phyloP scores from a whole-genome alignment of 2,113 vertebrate genomes.

The Trinectes maculatus region DNA sequence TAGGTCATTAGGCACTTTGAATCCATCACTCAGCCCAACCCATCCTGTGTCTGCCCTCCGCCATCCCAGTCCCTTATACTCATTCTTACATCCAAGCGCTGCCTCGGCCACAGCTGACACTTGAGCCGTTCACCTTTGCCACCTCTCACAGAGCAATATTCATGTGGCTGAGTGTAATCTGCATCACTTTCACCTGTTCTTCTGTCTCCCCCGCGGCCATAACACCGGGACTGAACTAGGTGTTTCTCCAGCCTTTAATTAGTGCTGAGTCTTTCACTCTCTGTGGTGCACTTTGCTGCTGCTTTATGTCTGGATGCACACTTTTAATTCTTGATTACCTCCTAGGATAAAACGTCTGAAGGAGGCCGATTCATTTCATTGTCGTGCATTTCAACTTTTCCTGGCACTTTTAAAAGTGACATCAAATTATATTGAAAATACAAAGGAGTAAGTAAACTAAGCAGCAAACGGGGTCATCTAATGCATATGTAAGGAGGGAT shows the following conservation, averaged over 20 bases:
- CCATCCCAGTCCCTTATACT: not conserved
- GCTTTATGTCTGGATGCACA: not conserved
- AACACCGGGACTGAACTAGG: constrained; percentile 6
- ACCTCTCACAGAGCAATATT: not conserved
- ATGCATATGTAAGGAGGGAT: no score
- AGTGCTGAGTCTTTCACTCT: constrained; percentile 8
- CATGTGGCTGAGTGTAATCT: not conserved
- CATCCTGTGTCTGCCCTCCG: not conserved
- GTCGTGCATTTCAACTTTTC: not conserved
- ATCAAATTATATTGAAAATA: not conserved
- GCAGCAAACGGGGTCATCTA: not conserved
- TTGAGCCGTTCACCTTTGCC: not conserved
- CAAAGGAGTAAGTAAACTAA: no score
- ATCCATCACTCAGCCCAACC: constrained; percentile 13
- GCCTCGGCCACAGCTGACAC: not conserved
- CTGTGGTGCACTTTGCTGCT: constrained; percentile 20
- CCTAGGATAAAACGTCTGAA: no score
- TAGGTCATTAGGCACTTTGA: constrained; percentile 2
- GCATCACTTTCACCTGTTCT: not conserved
- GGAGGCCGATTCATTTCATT: no score
- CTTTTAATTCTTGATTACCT: constrained; percentile 34
- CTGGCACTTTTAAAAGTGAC: not conserved
- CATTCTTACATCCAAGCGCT: not conserved
- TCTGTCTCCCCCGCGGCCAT: not conserved
- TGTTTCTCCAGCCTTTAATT: constrained; percentile 38